A percentile compares a stretch with the other conserved stretches of the same genome.
phyloP scores from a whole-genome alignment of 2,888 invertebrate genomes.

The Eumerus sabulonum region DNA sequence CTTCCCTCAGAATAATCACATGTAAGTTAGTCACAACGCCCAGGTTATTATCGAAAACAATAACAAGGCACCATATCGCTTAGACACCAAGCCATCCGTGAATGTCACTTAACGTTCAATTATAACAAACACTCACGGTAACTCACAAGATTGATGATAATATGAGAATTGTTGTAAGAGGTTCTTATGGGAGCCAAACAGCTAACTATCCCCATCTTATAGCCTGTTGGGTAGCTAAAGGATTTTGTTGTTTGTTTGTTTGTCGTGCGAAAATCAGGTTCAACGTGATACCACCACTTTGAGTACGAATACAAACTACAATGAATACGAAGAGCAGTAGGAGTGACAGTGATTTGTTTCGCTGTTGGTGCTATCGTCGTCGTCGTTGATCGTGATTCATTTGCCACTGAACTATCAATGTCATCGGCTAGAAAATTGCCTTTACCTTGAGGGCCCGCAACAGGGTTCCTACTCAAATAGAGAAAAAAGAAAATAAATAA shows the following conservation, averaged over 20 bases:
- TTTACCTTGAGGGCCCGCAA: conserved; percentile 38
- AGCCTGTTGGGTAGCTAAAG: background rate
- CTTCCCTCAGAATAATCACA: too few relatives aligned
- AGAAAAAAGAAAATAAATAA: background rate
- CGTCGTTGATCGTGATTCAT: conserved; percentile 38
- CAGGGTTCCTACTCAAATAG: conserved; percentile 30
- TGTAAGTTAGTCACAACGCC: too few relatives aligned
- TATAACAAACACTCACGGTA: conserved; percentile 26
- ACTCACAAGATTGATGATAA: conserved; percentile 13
- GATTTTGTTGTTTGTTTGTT: too few relatives aligned
- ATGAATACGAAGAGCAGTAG: conserved; percentile 4
- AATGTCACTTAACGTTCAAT: conserved; percentile 38
- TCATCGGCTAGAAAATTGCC: conserved; percentile 31
- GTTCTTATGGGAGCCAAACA: conserved; percentile 14
- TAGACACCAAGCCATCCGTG: conserved; percentile 12
- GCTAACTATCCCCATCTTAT: too few relatives aligned
- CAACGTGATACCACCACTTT: conserved; percentile 26
- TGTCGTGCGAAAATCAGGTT: conserved; percentile 24
- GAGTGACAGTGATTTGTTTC: background rate
- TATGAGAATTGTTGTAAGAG: conserved; percentile 31
- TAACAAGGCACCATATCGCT: too few relatives aligned
- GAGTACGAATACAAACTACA: conserved; percentile 12
- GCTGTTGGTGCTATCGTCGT: background rate
- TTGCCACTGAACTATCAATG: conserved; percentile 31
- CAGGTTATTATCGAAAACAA: too few relatives aligned